Percentiles rank a stretch among this genome's conserved stretches.
phyloP scores from a whole-genome alignment of 1,140 invertebrate genomes.

The Conopomorpha cramerella region DNA sequence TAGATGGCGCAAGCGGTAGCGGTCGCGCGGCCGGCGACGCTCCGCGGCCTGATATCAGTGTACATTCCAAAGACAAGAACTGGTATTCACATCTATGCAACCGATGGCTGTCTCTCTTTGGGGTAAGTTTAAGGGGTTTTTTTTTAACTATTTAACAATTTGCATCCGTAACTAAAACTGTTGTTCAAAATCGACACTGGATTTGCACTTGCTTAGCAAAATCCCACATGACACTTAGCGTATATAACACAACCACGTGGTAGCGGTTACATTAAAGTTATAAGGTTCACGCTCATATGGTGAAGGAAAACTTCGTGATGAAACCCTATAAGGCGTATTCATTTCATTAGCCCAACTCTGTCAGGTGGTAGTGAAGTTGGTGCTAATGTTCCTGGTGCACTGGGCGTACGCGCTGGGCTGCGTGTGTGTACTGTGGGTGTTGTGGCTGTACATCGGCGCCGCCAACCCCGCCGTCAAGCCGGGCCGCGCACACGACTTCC shows the following conservation, averaged over 20 bases:
- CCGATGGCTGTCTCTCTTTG: slow-evolving; percentile 88
- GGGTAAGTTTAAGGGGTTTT: slow-evolving; percentile 66
- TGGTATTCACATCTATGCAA: slow-evolving; percentile 95
- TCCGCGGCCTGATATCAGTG: slow-evolving; percentile 64
- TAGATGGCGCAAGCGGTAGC: slow-evolving; percentile 36
- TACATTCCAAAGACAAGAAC: slow-evolving; percentile 86
- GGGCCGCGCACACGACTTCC: slow-evolving; percentile 86
- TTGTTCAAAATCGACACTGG: too few species aligned
- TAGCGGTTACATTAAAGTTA: too few species aligned
- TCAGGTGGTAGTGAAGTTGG: slow-evolving; percentile 83
- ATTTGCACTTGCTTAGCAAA: too few species aligned
- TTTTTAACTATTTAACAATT: too few species aligned
- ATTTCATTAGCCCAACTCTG: too few species aligned
- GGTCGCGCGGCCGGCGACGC: slow-evolving; percentile 27
- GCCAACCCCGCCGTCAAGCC: slow-evolving; percentile 94
- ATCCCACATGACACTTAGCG: too few species aligned
- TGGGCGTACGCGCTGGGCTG: slow-evolving; percentile 89
- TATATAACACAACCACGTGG: too few species aligned
- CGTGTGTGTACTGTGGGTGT: slow-evolving; percentile 77
- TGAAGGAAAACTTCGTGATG: too few species aligned
- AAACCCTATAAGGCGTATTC: too few species aligned
- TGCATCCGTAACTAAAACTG: too few species aligned
- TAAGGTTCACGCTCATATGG: too few species aligned
- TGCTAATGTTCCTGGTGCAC: slow-evolving; percentile 92
- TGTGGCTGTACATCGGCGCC: slow-evolving; percentile 93